Conservation (phyloP, 2,888 invertebrate genomes). For the Cylindroiulus punctatus region DNA sequence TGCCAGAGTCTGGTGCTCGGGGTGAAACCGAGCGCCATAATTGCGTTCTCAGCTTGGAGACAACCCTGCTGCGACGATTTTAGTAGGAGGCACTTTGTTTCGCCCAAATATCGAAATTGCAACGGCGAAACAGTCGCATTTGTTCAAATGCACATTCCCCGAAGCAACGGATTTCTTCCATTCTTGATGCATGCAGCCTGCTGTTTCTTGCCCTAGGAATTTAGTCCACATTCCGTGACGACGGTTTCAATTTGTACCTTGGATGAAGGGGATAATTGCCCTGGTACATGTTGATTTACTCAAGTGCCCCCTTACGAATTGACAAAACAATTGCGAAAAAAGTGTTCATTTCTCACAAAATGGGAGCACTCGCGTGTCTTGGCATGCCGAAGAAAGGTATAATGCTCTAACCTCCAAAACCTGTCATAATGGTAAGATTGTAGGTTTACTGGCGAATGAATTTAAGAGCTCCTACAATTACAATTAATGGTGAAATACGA, state of each 20-base stretch:
- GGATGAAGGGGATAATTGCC: background rate
- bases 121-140: background rate
- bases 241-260: background rate
- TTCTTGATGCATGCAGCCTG: background rate
- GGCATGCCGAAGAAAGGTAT: background rate
- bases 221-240: background rate
- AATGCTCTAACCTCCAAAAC: constrained; percentile 6
- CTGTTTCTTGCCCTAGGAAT: background rate
- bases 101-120: background rate
- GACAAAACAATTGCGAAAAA: background rate
- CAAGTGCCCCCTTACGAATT: background rate
- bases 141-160: background rate
- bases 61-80: constrained; percentile 30
- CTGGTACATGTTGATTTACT: background rate
- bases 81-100: background rate
- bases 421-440: constrained; percentile 1
- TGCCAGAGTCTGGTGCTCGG: background rate
- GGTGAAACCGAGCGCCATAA: background rate
- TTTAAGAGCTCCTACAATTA: constrained; percentile 6
- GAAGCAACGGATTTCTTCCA: background rate
- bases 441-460: background rate
- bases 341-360: background rate
- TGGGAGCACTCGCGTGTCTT: background rate
- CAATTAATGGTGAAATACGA: background rate
- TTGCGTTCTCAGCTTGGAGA: background rate